Evolutionary conservation across 1,140 invertebrate species (phyloP).

Genomic region (Drosophila jambulina): DNA sequence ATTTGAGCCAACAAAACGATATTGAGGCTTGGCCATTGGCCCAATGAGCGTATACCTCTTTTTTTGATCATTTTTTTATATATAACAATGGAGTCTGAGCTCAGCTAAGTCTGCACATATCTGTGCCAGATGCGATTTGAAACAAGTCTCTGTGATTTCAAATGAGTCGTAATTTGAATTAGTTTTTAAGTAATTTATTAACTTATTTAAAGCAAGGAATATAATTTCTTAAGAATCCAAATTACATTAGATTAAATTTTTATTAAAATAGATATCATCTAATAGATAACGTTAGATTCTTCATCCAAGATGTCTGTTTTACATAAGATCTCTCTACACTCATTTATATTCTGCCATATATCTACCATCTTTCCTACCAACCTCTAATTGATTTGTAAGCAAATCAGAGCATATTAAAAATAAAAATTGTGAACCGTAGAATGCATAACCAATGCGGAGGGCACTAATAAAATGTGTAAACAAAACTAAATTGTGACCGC

Average conservation of each 20-base stretch:
- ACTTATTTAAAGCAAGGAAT: background rate
- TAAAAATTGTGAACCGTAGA: background rate
- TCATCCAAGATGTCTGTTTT: background rate
- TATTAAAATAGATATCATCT: background rate
- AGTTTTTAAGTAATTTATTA: background rate
- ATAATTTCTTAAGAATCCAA: background rate
- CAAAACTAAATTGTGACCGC: constrained; percentile 38
- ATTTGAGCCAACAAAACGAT: constrained; percentile 20
- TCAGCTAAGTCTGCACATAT: background rate
- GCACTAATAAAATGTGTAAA: constrained; percentile 43
- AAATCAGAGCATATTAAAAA: background rate
- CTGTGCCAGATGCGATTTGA: constrained; percentile 1
- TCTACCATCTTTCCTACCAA: background rate
- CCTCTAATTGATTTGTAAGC: constrained; percentile 10
- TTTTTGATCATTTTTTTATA: background rate
- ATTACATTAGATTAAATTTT: background rate
- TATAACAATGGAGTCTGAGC: background rate
- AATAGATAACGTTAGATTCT: background rate
- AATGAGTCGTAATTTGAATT: background rate
- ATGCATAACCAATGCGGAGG: constrained; percentile 36
- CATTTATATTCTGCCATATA: background rate
- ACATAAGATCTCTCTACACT: background rate
- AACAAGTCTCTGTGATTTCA: background rate
- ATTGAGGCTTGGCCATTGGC: constrained; percentile 21
- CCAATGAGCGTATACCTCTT: constrained; percentile 2